phyloP scores from a whole-genome alignment of 2,888 invertebrate genomes.

The Mythimna impura region DNA sequence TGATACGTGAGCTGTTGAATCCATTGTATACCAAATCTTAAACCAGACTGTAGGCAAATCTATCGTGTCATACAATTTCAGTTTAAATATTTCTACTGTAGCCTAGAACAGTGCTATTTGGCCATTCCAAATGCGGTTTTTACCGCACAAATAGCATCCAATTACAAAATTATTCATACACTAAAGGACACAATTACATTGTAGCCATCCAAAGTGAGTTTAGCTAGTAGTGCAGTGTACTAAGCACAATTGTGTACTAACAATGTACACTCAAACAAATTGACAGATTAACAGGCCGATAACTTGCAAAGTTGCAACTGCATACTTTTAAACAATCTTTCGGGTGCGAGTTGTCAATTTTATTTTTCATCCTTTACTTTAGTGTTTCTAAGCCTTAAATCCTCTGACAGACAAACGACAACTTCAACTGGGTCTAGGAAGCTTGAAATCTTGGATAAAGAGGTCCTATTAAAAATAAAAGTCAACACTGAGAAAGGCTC shows the following conservation, averaged over 20 bases:
- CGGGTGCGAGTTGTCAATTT: background rate
- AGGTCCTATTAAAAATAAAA: too few species aligned
- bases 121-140: background rate
- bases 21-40: too few species aligned
- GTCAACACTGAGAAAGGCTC: too few species aligned
- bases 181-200: slow-evolving; percentile 20
- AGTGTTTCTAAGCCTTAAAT: background rate
- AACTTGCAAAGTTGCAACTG: too few species aligned
- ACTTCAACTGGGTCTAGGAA: too few species aligned
- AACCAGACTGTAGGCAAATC: too few species aligned
- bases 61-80: too few species aligned
- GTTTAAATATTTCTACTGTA: background rate
- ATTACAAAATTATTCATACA: slow-evolving; percentile 34
- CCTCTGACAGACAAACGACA: too few species aligned
- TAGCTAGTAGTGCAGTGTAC: slow-evolving; percentile 13
- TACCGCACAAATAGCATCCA: slow-evolving; percentile 6
- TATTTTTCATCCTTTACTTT: too few species aligned
- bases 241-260: slow-evolving; percentile 20
- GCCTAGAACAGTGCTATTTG: background rate
- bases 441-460: too few species aligned
- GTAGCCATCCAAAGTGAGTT: slow-evolving; percentile 13
- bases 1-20: too few species aligned
- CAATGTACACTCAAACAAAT: slow-evolving; percentile 11
- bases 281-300: background rate
- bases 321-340: background rate